Percentiles rank a stretch among this genome's conserved stretches.
Conservation (phyloP, 1,140 invertebrate genomes). For the Anadara kagoshimensis region DNA sequence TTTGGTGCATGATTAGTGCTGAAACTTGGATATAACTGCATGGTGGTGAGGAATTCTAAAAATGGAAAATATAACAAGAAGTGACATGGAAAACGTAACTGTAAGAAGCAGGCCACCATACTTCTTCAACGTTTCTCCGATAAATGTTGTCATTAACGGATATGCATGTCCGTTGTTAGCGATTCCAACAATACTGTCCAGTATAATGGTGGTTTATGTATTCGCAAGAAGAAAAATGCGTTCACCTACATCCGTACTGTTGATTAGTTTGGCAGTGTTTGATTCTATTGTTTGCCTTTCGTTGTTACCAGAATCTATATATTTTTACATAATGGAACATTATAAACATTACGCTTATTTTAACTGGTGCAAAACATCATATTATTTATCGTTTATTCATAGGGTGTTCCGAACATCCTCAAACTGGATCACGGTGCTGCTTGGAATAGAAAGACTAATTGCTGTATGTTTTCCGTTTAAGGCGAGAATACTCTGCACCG, state of each 20-base stretch:
- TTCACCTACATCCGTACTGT: constrained; percentile 23
- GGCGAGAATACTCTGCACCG: constrained; percentile 14
- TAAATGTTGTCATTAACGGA: too few species aligned
- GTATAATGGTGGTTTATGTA: constrained; percentile 31
- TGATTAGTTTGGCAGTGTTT: constrained; percentile 24
- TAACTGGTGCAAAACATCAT: constrained; percentile 24
- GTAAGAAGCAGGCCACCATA: too few species aligned
- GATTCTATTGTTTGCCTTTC: constrained; percentile 32
- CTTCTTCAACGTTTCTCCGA: too few species aligned
- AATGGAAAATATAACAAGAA: too few species aligned
- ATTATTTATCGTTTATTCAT: constrained; percentile 16
- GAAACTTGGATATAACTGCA: too few species aligned
- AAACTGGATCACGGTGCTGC: constrained; percentile 35
- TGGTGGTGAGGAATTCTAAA: too few species aligned
- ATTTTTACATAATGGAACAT: constrained; percentile 28
- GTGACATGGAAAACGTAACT: too few species aligned
- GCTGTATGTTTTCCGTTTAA: constrained; percentile 27
- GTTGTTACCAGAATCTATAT: constrained; percentile 10
- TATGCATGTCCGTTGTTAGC: neutral
- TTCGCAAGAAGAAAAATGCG: constrained; percentile 20
- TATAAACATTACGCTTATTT: constrained; percentile 17
- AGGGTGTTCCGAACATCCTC: constrained; percentile 19
- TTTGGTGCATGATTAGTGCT: too few species aligned
- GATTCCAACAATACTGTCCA: constrained; percentile 26
- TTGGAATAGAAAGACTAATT: constrained; percentile 32